Evolutionary conservation across 2,888 invertebrate species (phyloP).

Genomic region (Tenthredo mesomela): DNA sequence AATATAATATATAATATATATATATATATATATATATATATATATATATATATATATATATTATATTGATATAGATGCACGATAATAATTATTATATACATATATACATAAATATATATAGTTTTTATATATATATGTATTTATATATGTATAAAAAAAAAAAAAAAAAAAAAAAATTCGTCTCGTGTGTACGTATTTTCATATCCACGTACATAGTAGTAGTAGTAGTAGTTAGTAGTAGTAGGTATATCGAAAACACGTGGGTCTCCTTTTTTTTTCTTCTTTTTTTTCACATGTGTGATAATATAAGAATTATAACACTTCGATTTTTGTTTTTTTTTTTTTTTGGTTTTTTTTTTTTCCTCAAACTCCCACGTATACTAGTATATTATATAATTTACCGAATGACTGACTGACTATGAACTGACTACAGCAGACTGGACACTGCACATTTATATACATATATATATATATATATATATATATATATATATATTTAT

Average conservation of each 20-base stretch:
- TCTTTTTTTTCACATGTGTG: too few species aligned
- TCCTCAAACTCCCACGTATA: neutral
- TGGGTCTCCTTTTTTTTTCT: too few species aligned
- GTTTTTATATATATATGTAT: neutral
- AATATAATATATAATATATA: neutral
- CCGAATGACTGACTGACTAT: neutral
- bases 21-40: too few species aligned
- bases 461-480: neutral
- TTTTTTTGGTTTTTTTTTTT: neutral
- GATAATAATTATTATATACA: neutral
- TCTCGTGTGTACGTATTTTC: neutral
- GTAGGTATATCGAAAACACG: neutral
- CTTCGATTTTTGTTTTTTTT: neutral
- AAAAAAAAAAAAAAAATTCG: neutral
- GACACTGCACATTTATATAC: neutral
- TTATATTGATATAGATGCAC: neutral
- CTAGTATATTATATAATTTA: neutral
- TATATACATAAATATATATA: neutral
- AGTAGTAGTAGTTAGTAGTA: neutral
- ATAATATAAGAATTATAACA: too few species aligned
- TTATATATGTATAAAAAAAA: neutral
- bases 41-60: neutral
- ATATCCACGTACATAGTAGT: neutral
- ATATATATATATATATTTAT: neutral
- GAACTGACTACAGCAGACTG: neutral